Evolutionary conservation across 2,797 vertebrate genomes (phyloP).

Genomic region (Paratrypauchen microcephalus): DNA sequence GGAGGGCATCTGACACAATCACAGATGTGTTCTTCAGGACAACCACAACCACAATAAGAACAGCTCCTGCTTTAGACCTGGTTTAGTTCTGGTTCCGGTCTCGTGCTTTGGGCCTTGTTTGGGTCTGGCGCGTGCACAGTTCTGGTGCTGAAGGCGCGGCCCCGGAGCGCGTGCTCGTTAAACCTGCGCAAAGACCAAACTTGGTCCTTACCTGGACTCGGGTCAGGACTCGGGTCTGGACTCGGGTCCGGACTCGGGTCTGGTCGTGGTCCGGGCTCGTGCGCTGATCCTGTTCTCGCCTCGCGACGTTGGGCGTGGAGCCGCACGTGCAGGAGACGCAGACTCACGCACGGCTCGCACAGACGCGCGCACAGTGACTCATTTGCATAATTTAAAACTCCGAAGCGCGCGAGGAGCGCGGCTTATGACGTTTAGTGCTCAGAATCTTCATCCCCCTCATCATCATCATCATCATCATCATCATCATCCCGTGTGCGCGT

Average conservation of each 20-base stretch:
- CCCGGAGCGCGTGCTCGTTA: not conserved
- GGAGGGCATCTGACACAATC: not conserved
- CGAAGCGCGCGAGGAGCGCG: too few species aligned
- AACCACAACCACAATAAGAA: not conserved
- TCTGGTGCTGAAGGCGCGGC: not conserved
- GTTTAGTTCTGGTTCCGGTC: not conserved
- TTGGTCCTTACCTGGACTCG: not conserved
- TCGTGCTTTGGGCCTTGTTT: not conserved
- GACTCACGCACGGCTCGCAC: conserved; percentile 1
- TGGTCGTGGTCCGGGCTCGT: not conserved
- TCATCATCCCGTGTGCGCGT: too few species aligned
- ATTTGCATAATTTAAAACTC: too few species aligned
- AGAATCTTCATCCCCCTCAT: too few species aligned
- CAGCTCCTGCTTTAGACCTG: not conserved
- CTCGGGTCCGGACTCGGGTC: not conserved
- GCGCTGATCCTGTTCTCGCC: not conserved
- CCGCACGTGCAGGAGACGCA: conserved; percentile 2
- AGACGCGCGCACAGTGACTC: not conserved
- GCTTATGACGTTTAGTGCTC: too few species aligned
- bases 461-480: too few species aligned
- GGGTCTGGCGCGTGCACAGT: not conserved
- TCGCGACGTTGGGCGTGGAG: conserved; percentile 2
- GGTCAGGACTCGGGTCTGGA: not conserved
- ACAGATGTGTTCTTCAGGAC: too few species aligned
- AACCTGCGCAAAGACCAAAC: not conserved